These are phyloP conservation scores for Imbricaverruca yamaguchii DNA, from an alignment of 2,888 invertebrate genomes.

Conservation along the genomic window DNA sequence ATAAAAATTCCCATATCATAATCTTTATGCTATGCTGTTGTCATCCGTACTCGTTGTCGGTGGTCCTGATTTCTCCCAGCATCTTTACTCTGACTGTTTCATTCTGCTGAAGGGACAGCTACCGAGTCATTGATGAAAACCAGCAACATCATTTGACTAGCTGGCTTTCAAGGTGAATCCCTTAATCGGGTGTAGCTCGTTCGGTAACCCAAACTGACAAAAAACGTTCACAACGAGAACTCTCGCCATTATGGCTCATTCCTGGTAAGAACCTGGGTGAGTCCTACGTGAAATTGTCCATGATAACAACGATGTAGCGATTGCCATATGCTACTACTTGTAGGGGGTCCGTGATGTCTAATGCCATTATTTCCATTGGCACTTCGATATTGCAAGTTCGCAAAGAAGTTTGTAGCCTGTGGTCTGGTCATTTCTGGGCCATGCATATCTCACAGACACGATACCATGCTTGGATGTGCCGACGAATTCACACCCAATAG, in stretches of 20 bases:
- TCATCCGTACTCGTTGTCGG: too few species aligned
- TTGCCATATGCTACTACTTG: neutral
- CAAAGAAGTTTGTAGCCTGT: too few species aligned
- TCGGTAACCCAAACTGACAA: constrained; percentile 2
- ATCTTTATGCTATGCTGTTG: too few species aligned
- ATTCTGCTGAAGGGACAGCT: too few species aligned
- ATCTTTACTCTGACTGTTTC: too few species aligned
- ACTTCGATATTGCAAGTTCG: neutral
- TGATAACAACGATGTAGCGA: neutral
- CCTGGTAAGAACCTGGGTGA: constrained; percentile 12
- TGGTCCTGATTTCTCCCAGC: too few species aligned
- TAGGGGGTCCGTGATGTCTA: constrained; percentile 15
- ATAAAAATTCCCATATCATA: too few species aligned
- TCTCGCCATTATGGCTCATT: neutral
- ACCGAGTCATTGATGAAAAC: neutral
- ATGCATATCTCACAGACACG: neutral
- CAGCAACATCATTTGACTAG: neutral
- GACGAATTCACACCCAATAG: neutral
- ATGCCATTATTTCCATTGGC: neutral
- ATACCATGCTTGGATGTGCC: constrained; percentile 12
- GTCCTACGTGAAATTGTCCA: constrained; percentile 23
- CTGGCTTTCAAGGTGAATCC: neutral
- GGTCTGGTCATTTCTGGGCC: neutral
- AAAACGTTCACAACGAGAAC: neutral
- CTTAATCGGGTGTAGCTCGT: constrained; percentile 22